These are phyloP conservation scores for Drosophila tristis DNA, from an alignment of 1,140 invertebrate species.

Conservation along the genomic window DNA sequence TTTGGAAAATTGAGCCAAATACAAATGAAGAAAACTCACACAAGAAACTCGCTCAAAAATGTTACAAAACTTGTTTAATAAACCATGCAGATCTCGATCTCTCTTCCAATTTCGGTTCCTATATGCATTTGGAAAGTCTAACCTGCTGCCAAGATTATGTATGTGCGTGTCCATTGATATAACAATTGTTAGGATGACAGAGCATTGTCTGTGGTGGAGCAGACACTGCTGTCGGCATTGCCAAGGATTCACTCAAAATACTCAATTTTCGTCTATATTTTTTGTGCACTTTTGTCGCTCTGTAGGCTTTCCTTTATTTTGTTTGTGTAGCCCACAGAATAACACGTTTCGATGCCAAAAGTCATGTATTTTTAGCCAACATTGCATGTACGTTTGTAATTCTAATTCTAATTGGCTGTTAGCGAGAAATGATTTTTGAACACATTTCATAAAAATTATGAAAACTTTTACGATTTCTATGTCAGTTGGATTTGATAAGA, in stretches of 20 bases:
- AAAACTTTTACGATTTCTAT: conserved; percentile 36
- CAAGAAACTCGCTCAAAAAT: conserved; percentile 19
- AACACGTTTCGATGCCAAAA: conserved; percentile 67
- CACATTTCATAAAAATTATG: conserved; percentile 46
- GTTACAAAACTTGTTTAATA: conserved; percentile 30
- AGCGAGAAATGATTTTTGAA: conserved; percentile 42
- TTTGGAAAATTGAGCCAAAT: conserved; percentile 63
- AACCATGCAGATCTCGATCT: conserved; percentile 16
- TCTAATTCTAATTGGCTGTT: conserved; percentile 63
- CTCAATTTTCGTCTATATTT: conserved; percentile 32
- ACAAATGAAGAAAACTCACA: not conserved
- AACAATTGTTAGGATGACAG: conserved; percentile 76
- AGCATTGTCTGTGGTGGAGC: conserved; percentile 64
- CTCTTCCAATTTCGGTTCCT: not conserved
- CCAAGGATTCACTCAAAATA: conserved; percentile 77
- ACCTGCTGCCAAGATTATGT: conserved; percentile 32
- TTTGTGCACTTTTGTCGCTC: conserved; percentile 36
- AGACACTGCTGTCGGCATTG: conserved; percentile 55
- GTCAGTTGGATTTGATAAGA: conserved; percentile 2
- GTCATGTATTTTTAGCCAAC: conserved; percentile 63
- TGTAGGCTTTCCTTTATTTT: conserved; percentile 30
- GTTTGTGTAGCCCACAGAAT: conserved; percentile 58
- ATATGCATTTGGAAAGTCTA: conserved; percentile 23
- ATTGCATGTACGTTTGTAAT: conserved; percentile 38
- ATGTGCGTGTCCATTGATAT: conserved; percentile 54